Evolutionary conservation across 2,797 vertebrate species (phyloP), one percentile per base, ranked within the genome.

Genomic region (Lepus oiostolus): DNA sequence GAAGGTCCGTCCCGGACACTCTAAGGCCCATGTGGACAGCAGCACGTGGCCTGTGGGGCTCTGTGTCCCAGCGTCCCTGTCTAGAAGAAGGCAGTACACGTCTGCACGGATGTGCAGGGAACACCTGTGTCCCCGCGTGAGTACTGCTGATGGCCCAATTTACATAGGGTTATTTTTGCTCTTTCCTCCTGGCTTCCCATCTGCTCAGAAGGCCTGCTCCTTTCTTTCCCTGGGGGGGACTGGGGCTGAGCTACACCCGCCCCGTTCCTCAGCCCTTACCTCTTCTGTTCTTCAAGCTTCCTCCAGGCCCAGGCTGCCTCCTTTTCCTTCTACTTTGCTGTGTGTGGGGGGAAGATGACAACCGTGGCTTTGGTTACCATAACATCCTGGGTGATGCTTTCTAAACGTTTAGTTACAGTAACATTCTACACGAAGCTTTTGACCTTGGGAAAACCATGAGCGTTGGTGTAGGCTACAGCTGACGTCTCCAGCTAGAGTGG

Each of bases 361-460:
- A 89, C 92, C 96, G 77, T 95, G 94, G 96, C 93, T 92, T 97
- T 98, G 97, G 98, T 97, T 97, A 95, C 11, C 65, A 68, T 47
- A 91, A 90, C 95, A 87, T 68, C 58, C 96, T 98, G 98, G 72
- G 90, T 87, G 90, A 92, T 90, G 96, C 90, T 97, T 82, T 94
- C 70, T 9, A 13, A 63, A 89, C 88, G 81, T 90, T 93, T 97
- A 98, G 97, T 96, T 96, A 97, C 42, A 62, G 63, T 42, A 94
- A 94, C 94, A 75, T 63, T 76, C 97, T 97, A 98, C 74, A 93
- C 93, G 96, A 96, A 62, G 95, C 91, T 97, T 94, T 91, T 88
- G 62, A 96, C 93, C 95, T 98, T 68, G 87, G 52, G 91, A 95
- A 95, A 96, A 97, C 93, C 85, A 88, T 97, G 81, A 92, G 92